Evolutionary conservation across 2,797 vertebrate genomes (phyloP), one percentile per base, ranked within the genome.

Genomic region (Gorsachius magnificus): DNA sequence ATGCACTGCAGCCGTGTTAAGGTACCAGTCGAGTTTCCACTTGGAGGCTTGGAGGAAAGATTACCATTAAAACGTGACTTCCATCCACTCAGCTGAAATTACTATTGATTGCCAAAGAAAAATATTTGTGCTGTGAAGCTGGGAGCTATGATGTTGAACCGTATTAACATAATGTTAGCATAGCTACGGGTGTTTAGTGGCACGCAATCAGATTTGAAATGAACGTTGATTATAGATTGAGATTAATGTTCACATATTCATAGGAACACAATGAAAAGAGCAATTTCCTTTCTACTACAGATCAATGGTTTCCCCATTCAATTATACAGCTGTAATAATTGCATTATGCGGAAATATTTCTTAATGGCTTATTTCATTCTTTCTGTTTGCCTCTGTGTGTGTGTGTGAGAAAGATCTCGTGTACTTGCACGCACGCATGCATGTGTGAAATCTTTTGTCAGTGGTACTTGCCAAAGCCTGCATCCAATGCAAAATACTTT

Each of bases 241-340:
- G 98, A 98, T 98, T 98, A 98, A 98, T 98, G 98, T 98, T 98
- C 98, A 98, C 98, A 98, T 98, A 98, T 98, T 98, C 98, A 98
- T 98, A 98, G 97, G 97, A 98, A 98, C 98, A 98, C 98, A 98
- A 98, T 98, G 98, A 98, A 98, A 98, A 98, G 98, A 98, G 98
- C 98, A 98, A 98, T 98, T 98, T 98, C 98, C 98, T 98, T 98
- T 98, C 97, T 98, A 98, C 98, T 98, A 98, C 98, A 98, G 98
- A 98, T 98, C 98, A 98, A 98, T 98, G 98, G 98, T 98, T 98
- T 98, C 98, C 98, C 98, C 98, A 98, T 98, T 98, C 98, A 98
- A 98, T 98, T 98, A 98, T 98, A 98, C 98, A 98, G 98, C 98
- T 98, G 98, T 98, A 98, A 98, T 98, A 98, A 98, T 98, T 98